Evolutionary conservation across 2,797 vertebrate species (phyloP).

Genomic region (Sylvia borin): DNA sequence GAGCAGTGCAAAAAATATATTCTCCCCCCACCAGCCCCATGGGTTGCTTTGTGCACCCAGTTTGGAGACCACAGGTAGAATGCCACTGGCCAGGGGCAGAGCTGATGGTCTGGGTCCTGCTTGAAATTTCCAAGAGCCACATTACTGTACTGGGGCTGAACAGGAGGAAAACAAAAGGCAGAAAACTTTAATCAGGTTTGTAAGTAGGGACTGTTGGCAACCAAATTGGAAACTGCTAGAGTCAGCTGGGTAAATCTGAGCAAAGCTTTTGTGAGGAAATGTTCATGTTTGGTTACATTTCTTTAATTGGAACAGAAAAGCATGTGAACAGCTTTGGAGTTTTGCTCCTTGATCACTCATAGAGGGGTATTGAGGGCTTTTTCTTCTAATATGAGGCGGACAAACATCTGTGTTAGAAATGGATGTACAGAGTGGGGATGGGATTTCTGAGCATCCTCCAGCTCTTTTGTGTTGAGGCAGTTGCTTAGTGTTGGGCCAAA

Average conservation of each 20-base stretch:
- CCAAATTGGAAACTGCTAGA: accelerated
- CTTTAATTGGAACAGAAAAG: background rate
- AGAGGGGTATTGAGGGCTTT: background rate
- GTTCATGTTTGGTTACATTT: background rate
- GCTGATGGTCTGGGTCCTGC: background rate
- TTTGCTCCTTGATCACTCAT: background rate
- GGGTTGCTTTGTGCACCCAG: background rate
- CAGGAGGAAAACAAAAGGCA: background rate
- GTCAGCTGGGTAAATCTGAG: background rate
- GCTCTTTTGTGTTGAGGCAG: background rate
- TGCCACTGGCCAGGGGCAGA: background rate
- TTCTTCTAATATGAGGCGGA: background rate
- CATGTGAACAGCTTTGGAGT: background rate
- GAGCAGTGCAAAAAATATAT: background rate
- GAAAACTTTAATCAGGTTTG: background rate
- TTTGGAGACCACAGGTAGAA: background rate
- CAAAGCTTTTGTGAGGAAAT: background rate
- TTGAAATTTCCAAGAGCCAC: background rate
- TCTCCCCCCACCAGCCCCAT: accelerated
- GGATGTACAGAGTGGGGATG: background rate
- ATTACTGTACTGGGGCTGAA: background rate
- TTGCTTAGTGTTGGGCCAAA: background rate
- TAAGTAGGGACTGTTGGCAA: background rate
- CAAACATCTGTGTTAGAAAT: background rate
- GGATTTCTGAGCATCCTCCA: background rate